Percentiles rank a stretch among this genome's conserved stretches.
phyloP scores from a whole-genome alignment of 2,888 invertebrate genomes.

The Encarsia formosa region DNA sequence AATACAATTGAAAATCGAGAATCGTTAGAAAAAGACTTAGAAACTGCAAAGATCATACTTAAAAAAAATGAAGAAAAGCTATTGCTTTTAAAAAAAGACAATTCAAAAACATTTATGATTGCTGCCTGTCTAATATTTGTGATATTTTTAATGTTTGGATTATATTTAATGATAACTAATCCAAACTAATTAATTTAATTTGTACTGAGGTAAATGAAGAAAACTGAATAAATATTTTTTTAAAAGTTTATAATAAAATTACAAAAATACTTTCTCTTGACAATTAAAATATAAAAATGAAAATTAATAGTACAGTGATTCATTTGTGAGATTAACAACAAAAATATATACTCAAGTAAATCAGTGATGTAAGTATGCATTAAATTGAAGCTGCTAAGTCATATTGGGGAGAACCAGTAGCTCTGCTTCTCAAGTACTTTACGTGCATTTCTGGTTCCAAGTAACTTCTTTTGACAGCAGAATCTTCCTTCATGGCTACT shows the following conservation, averaged over 20 bases:
- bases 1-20: constrained; percentile 39
- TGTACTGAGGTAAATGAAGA: too few species aligned
- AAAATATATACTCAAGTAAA: too few species aligned
- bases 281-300: too few species aligned
- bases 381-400: constrained; percentile 52
- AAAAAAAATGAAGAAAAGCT: constrained; percentile 39
- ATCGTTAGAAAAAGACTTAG: constrained; percentile 40
- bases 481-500: constrained; percentile 65
- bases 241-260: too few species aligned
- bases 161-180: constrained; percentile 35
- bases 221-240: too few species aligned
- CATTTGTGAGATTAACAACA: too few species aligned
- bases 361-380: too few species aligned
- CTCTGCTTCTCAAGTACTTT: constrained; percentile 64
- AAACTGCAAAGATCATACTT: constrained; percentile 38
- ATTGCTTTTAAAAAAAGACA: constrained; percentile 36
- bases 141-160: constrained; percentile 35
- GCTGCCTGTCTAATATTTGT: constrained; percentile 38
- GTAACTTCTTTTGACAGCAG: constrained; percentile 65
- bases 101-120: constrained; percentile 42
- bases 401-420: constrained; percentile 66
- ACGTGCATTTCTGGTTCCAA: constrained; percentile 68
- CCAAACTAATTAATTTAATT: neutral
- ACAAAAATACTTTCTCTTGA: too few species aligned
- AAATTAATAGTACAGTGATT: too few species aligned